phyloP scores from a whole-genome alignment of 2,113 vertebrate genomes.

The Apus apus region DNA sequence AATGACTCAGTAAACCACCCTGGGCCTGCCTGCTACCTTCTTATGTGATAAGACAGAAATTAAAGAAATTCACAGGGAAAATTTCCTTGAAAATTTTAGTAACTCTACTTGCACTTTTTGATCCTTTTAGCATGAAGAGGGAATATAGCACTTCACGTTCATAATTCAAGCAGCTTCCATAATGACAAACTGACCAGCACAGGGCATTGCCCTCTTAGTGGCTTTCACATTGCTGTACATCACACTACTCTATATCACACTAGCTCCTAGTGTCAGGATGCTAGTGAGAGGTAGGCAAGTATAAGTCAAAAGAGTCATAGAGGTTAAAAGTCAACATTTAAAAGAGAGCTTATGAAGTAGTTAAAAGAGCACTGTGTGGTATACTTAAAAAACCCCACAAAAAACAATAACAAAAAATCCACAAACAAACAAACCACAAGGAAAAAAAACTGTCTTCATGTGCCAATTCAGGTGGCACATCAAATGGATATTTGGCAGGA shows the following conservation, averaged over 20 bases:
- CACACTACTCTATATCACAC: too few species aligned
- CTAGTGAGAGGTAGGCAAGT: neutral
- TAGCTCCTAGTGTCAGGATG: neutral
- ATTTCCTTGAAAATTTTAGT: neutral
- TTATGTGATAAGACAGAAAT: neutral
- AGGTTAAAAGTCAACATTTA: neutral
- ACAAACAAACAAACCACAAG: too few species aligned
- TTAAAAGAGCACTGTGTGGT: neutral
- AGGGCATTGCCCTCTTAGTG: neutral
- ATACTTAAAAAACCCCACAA: neutral
- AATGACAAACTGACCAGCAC: neutral
- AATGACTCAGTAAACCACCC: neutral
- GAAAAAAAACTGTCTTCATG: neutral
- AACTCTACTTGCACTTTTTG: neutral
- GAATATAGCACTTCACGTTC: neutral
- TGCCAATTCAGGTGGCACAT: neutral
- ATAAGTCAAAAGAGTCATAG: neutral
- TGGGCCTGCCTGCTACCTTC: neutral
- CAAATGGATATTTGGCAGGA: neutral
- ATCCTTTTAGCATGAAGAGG: neutral
- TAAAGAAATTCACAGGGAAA: neutral
- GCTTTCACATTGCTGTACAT: neutral
- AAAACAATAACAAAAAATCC: too few species aligned
- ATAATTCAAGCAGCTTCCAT: neutral
- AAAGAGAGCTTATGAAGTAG: neutral